Conservation (phyloP, 1,140 invertebrate species). For the Polypedilum vanderplanki region DNA sequence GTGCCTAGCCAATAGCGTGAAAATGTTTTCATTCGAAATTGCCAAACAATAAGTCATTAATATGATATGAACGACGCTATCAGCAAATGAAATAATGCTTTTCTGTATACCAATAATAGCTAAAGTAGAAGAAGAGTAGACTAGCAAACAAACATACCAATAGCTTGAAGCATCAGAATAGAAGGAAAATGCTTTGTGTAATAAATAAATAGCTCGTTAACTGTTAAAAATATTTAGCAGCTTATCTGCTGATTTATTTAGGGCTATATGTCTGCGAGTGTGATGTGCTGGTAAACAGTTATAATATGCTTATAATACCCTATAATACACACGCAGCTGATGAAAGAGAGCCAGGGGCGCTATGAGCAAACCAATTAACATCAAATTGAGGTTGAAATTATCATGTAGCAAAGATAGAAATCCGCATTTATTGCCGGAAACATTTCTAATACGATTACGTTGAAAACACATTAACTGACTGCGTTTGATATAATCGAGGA, state of each 20-base stretch:
- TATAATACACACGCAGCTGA: neutral
- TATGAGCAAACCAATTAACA: neutral
- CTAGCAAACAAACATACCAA: too few relatives aligned
- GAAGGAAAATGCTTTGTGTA: too few relatives aligned
- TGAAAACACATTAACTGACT: neutral
- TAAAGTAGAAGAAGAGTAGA: too few relatives aligned
- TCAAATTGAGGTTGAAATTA: neutral
- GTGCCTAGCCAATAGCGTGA: neutral
- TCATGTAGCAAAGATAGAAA: too few relatives aligned
- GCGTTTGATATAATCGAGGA: too few relatives aligned
- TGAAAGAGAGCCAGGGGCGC: neutral
- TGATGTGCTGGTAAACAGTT: neutral
- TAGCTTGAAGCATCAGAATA: too few relatives aligned
- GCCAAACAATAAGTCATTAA: conserved; percentile 6
- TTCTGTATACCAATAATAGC: too few relatives aligned
- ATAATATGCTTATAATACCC: neutral
- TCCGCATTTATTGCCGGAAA: too few relatives aligned
- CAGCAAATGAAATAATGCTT: conserved; percentile 5
- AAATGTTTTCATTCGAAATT: neutral
- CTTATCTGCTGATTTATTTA: conserved; percentile 7
- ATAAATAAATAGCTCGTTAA: too few relatives aligned
- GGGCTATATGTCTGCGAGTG: neutral
- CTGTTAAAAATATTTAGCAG: neutral
- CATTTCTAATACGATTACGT: neutral
- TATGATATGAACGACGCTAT: neutral